Percentiles rank a stretch among this genome's conserved stretches.
These are phyloP conservation scores for Lydus trimaculatus DNA, from an alignment of 2,888 invertebrate genomes.

Conservation along the genomic window DNA sequence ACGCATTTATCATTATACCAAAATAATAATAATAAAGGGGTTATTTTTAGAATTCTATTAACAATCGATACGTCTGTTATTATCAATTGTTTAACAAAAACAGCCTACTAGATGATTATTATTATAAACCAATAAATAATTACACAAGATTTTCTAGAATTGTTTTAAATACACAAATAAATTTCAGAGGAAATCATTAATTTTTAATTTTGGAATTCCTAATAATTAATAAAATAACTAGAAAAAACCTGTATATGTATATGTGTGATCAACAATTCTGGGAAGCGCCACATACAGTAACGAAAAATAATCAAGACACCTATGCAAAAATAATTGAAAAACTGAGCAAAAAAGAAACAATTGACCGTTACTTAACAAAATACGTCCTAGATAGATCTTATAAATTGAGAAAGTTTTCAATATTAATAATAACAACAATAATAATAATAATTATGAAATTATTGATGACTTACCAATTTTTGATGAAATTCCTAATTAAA, in stretches of 20 bases:
- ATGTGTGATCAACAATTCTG: neutral
- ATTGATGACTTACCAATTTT: neutral
- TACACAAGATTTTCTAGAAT: neutral
- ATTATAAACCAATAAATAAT: neutral
- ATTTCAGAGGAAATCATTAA: neutral
- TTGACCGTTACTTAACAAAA: conserved; percentile 3
- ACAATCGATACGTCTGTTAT: neutral
- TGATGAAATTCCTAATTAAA: neutral
- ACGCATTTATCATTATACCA: neutral
- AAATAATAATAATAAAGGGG: neutral
- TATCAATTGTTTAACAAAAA: neutral
- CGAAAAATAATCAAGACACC: neutral
- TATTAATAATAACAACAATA: neutral
- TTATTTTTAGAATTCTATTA: too few species aligned
- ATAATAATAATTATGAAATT: neutral
- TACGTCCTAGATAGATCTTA: neutral
- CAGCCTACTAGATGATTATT: neutral
- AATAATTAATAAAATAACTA: too few species aligned
- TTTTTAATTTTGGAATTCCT: neutral
- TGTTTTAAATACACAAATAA: too few species aligned
- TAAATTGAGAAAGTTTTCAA: neutral
- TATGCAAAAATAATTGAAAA: neutral
- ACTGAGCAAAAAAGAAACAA: too few species aligned
- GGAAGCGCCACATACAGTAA: neutral
- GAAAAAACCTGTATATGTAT: too few species aligned